Base-by-base conservation (phyloP, 2,797 vertebrate genomes). In the Synaphobranchus kaupii region DNA sequence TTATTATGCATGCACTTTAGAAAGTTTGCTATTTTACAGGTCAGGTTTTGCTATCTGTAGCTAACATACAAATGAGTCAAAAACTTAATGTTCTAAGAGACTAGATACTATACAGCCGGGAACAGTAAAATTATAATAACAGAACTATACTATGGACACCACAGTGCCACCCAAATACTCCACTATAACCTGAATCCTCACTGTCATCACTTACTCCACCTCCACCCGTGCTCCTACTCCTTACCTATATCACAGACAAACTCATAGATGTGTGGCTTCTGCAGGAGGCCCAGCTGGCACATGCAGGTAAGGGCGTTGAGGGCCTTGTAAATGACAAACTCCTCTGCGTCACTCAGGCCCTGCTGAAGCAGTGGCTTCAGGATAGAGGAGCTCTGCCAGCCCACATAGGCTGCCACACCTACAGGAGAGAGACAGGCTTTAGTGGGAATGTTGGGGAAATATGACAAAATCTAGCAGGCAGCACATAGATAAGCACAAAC, bases 381-480 rank as follows among this genome's bases (percentile, higher is more conserved):
- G 93, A 99, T 99, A 58, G 98, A 98, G 1, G 98, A 99, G 90
- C 98, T 99, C 86, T 99, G 98, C 98, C 98, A 99, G 89, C 98
- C 98, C 86, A 99, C 98, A 0, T 99, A 99, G 82, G 98, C 98
- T 25, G 98, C 98, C 89, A 99, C 98, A 60, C 98, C 98, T 99
- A 88, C 50, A 89, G 52, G 39, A 34, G 9, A 44, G 20, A 78
- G 31, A 52, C 39, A 28, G 10, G 78, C 44, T 68, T 34, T 13
- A 63, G 73, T 8, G 13, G 13, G 25, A 86, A 28, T 83, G n/a
- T n/a, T n/a, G n/a, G n/a, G n/a, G n/a, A n/a, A n/a, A n/a, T n/a
- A n/a, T n/a, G n/a, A n/a, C n/a, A n/a, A n/a, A n/a, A n/a, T n/a
- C n/a, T 39, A 13, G 44, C 34, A 47, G 71, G 28, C 76, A 80